phyloP scores from a whole-genome alignment of 2,113 vertebrate genomes.

The Trogon surrucura region DNA sequence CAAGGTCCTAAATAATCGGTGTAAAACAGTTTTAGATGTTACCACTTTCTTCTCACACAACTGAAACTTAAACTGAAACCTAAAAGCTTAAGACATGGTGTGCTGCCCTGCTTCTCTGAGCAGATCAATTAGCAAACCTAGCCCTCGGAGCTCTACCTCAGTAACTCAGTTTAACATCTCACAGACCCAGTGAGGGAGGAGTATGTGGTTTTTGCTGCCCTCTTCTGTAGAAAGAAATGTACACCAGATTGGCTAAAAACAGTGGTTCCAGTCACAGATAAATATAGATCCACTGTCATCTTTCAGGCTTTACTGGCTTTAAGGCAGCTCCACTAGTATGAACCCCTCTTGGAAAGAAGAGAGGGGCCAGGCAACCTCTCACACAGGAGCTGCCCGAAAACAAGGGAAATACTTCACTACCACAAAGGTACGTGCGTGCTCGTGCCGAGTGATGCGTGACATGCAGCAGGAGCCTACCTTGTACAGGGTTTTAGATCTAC shows the following conservation, averaged over 20 bases:
- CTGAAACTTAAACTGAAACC: neutral
- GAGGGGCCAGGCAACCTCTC: neutral
- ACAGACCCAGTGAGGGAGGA: neutral
- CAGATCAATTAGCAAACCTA: neutral
- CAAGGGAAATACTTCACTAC: neutral
- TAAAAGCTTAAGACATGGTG: neutral
- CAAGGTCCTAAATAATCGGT: neutral
- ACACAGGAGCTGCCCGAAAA: neutral
- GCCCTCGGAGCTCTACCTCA: neutral
- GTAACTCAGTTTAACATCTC: neutral
- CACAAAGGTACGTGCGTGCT: neutral
- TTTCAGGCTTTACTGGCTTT: neutral
- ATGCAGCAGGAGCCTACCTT: rapidly evolving
- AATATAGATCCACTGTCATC: neutral
- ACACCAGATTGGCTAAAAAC: neutral
- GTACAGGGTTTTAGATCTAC: neutral
- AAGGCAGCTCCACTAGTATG: neutral
- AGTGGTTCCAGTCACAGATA: neutral
- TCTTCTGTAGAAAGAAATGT: slow-evolving; percentile 63
- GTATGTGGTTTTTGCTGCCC: slow-evolving; percentile 71
- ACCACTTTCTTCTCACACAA: neutral
- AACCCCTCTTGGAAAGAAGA: neutral
- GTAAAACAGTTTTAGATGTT: neutral
- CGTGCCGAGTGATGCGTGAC: neutral
- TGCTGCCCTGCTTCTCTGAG: neutral